Base-by-base conservation (phyloP, 2,113 vertebrate species). In the Aldabrachelys gigantea region DNA sequence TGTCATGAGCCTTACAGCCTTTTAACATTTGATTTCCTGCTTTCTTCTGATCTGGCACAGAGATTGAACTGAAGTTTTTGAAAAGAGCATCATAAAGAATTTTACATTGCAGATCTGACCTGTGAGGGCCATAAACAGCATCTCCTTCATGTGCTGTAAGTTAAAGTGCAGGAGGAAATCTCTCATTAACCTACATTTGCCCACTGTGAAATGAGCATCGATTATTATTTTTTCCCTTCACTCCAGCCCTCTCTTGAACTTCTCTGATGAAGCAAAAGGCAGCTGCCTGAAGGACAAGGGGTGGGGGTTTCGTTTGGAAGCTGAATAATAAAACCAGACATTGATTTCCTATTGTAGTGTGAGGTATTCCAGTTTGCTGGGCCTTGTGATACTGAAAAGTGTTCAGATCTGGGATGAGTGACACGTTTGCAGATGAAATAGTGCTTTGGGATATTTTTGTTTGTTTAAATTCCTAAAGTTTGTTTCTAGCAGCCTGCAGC, bases 11-110 rank as follows among this genome's bases (percentile, higher is more conserved):
- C 9, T 96, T 90, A 89, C 49, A 90, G 87, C 90, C 5, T 0
- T 91, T 96, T 82, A 4, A n/a, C 41, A 78, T 95, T 96, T 95
- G 92, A 95, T 94, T 96, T 96, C 83, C 91, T 88, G 72, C 87
- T 98, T 95, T 94, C 84, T 96, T 97, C 93, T 95, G 54, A 56
- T 91, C 94, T 94, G 90, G 89, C 95, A 80, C 49, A 22, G 82
- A 89, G 76, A 14, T 35, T 69, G 87, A 85, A 75, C 75, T 10
- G 3, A 95, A 81, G 72, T 35, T 85, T 94, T 96, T 62, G 38
- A 80, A 91, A 89, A 88, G 85, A 91, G 25, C 2, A 80, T 52
- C 8, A 2, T 4, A 17, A 92, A 96, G 29, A 81, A 17, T 72
- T 95, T 93, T 91, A 79, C 50, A 21, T 31, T 35, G 57, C 79